Evolutionary conservation across 2,113 vertebrate species (phyloP).

Genomic region (Strix aluco): DNA sequence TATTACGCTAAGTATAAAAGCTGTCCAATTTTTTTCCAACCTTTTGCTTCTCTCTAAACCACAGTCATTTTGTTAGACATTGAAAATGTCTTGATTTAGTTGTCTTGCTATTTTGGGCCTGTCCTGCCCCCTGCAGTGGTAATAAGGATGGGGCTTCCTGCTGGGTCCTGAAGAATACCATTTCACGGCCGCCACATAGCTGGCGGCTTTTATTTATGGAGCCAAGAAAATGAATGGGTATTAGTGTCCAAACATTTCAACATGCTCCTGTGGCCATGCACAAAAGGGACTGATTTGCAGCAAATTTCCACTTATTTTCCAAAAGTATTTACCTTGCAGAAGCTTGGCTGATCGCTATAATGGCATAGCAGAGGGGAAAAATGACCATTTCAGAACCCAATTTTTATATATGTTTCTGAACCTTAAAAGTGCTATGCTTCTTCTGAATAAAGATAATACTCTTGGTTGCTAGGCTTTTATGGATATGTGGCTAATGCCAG

Average conservation of each 20-base stretch:
- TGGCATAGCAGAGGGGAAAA: constrained; percentile 74
- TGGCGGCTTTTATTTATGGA: constrained; percentile 99
- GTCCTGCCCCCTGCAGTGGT: constrained; percentile 96
- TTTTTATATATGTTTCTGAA: constrained; percentile 72
- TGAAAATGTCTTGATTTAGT: constrained; percentile 99
- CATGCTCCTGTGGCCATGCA: constrained; percentile 98
- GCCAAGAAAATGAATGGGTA: constrained; percentile 99
- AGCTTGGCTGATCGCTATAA: constrained; percentile 83
- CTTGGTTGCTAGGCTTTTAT: constrained; percentile 67
- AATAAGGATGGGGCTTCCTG: constrained; percentile 99
- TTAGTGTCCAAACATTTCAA: constrained; percentile 99
- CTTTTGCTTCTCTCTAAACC: constrained; percentile 88
- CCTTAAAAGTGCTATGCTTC: constrained; percentile 69
- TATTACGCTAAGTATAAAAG: constrained; percentile 78
- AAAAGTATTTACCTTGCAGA: constrained; percentile 89
- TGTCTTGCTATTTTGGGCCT: constrained; percentile 98
- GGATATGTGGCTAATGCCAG: constrained; percentile 59
- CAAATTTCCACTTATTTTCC: constrained; percentile 99
- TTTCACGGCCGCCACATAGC: constrained; percentile 97
- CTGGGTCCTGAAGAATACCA: constrained; percentile 99
- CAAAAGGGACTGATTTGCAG: constrained; percentile 99
- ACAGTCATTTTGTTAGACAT: constrained; percentile 99
- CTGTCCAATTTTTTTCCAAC: constrained; percentile 80
- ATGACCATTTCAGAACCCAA: constrained; percentile 78
- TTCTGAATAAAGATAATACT: constrained; percentile 74